These are phyloP conservation scores for Sebastes iracundus DNA, from an alignment of 2,797 vertebrate species.

Conservation along the genomic window DNA sequence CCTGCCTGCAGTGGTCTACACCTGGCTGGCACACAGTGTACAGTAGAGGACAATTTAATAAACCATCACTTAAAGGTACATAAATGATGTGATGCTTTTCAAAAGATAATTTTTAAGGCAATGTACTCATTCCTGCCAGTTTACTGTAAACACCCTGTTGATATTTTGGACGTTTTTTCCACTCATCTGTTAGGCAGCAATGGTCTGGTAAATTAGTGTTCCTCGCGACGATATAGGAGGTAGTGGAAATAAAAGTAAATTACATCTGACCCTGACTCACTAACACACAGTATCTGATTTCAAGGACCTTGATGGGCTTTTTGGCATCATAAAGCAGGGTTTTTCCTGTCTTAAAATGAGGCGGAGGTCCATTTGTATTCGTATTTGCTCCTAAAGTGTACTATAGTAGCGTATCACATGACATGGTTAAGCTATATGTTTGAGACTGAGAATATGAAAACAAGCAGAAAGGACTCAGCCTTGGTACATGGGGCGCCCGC, in stretches of 20 bases:
- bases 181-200: not conserved
- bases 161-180: not conserved
- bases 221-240: not conserved
- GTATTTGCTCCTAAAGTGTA: too few species aligned
- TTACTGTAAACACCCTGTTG: not conserved
- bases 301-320: not conserved
- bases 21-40: not conserved
- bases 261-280: not conserved
- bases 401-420: too few species aligned
- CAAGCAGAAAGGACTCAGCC: too few species aligned
- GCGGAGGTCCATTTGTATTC: too few species aligned
- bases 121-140: not conserved
- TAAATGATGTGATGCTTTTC: not conserved
- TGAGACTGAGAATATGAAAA: too few species aligned
- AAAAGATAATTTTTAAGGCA: not conserved
- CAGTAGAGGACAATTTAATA: not conserved
- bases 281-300: not conserved
- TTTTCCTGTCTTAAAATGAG: too few species aligned
- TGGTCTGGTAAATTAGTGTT: not conserved
- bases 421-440: too few species aligned
- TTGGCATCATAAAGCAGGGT: not conserved
- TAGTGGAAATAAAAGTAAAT: not conserved
- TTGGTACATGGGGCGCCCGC: too few species aligned
- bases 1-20: not conserved
- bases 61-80: not conserved